Base-by-base conservation (phyloP, 2,888 invertebrate genomes). In the Diachrysia chrysitis region DNA sequence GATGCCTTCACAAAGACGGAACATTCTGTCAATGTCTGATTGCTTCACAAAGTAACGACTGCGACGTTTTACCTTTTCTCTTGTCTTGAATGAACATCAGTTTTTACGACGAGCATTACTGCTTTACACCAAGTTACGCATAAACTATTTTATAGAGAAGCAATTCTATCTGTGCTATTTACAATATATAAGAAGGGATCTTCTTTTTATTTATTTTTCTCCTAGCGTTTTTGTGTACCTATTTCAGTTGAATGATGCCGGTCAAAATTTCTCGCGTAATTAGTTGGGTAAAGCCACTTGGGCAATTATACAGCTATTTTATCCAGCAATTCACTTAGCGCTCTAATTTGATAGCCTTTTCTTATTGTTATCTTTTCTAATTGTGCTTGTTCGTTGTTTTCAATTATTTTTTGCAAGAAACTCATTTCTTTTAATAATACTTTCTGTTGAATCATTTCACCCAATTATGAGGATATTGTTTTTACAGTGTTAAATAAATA, bases 251-350 rank as follows among this genome's bases (percentile, higher is more conserved):
- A 71, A 63, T 64, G 66, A 63, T 68, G 55, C 70, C 37, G 57
- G 60, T 69, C 64, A 70, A 80, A 79, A 66, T 78, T 75, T 74
- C 56, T 19, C 53, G 32, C 60, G 61, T 68, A 63, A 72, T 75
- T 69, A 77, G 62, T 76, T 69, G 65, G 69, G 66, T 66, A 74
- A 83, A 84, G 79, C 75, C 75, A 71, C 81, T 84, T 76, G 48
- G 78, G 78, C 78, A 83, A 88, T 88, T 89, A 87, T 83, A 82
- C 78, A 82, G 83, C 82, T 85, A 83, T 87, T 87, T 85, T 79
- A 83, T 83, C 67, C 73, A 83, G 79, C 80, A 86, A 88, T 89
- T 87, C 83, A 85, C 82, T 87, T 85, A 83, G 78, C 77, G 78
- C 72, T 85, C 78, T 87, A 89, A 90, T 89, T 87, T 88, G 73